Conservation (phyloP, 2,888 invertebrate genomes). For the Phyllotreta cruciferae region DNA sequence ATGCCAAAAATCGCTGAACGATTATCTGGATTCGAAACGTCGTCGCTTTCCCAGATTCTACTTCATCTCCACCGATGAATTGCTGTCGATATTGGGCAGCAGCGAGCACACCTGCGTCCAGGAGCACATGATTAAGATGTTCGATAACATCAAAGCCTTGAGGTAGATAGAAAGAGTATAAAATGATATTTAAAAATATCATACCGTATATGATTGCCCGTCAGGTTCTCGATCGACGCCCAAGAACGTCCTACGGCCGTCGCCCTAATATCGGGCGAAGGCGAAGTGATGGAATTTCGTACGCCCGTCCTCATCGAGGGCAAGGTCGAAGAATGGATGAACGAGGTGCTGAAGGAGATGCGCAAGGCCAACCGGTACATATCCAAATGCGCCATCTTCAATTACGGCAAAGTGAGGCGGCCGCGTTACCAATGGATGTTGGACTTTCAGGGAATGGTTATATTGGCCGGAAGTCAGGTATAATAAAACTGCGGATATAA, state of each 20-base stretch:
- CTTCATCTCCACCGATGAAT: slow-evolving; percentile 92
- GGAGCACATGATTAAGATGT: slow-evolving; percentile 96
- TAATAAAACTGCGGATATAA: slow-evolving; percentile 81
- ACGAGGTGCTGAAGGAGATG: slow-evolving; percentile 84
- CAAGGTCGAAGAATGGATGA: slow-evolving; percentile 94
- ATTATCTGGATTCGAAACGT: slow-evolving; percentile 88
- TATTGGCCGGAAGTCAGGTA: slow-evolving; percentile 81
- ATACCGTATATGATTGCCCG: too few relatives aligned
- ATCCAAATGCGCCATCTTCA: slow-evolving; percentile 86
- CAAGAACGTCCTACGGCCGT: slow-evolving; percentile 73
- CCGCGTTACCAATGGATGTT: slow-evolving; percentile 86
- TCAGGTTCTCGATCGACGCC: slow-evolving; percentile 67
- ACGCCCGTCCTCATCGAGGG: slow-evolving; percentile 75
- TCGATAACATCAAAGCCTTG: slow-evolving; percentile 85
- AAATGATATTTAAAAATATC: too few relatives aligned
- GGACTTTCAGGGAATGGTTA: slow-evolving; percentile 77
- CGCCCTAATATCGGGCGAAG: slow-evolving; percentile 88
- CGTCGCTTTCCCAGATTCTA: slow-evolving; percentile 90
- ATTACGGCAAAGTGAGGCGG: slow-evolving; percentile 78
- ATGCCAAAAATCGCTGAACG: slow-evolving; percentile 91
- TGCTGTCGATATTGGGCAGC: slow-evolving; percentile 87
- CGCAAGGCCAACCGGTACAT: slow-evolving; percentile 80
- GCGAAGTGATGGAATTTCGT: slow-evolving; percentile 86
- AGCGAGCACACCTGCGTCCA: slow-evolving; percentile 85
- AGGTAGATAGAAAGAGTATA: too few relatives aligned